Base-by-base conservation (phyloP, 2,113 vertebrate genomes). In the Hipposideros armiger region DNA sequence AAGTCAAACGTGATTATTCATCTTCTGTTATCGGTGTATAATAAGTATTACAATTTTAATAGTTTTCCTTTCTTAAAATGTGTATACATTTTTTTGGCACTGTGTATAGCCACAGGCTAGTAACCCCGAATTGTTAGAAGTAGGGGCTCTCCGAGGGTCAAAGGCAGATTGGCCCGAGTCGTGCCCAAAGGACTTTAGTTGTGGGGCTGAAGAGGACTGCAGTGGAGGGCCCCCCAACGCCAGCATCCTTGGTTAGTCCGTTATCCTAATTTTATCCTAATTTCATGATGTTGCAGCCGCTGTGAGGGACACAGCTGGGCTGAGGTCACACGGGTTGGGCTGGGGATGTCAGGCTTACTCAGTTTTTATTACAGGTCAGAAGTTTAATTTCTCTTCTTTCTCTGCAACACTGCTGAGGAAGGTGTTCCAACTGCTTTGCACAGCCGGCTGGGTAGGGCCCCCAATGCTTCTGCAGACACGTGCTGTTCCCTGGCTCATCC, bases 271-370 rank as follows among this genome's bases (percentile, higher is more conserved):
- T 58, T 56, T 7, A 11, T 60, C 66, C 73, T 19, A 50, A 20
- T 10, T 8, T 54, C 40, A 7, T 36, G 70, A n/a, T 13, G 11
- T 50, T 0, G 11, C 15, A 36, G 42, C 36, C 4, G 2, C 47
- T 28, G 19, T 7, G 6, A 66, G 88, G 50, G 20, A 0, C 17
- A 14, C 6, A 26, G 45, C 56, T 5, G 66, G 78, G 50, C 32
- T 47, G 47, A 66, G 94, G 82, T 40, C 30, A 8, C 11, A 26
- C 2, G 0, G 26, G 20, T 5, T 52, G 32, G 67, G 7, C 3
- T 19, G 36, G 52, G 62, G 77, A 10, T 0, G 0, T 36, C 52
- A 30, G 8, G 7, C 28, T n/a, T 9, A 22, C 16, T 56, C 26
- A 11, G 15, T 30, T 42, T 83, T 62, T 45, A 6, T 1, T 1